Conservation (phyloP, 2,113 vertebrate genomes). For the Petromus typicus region DNA sequence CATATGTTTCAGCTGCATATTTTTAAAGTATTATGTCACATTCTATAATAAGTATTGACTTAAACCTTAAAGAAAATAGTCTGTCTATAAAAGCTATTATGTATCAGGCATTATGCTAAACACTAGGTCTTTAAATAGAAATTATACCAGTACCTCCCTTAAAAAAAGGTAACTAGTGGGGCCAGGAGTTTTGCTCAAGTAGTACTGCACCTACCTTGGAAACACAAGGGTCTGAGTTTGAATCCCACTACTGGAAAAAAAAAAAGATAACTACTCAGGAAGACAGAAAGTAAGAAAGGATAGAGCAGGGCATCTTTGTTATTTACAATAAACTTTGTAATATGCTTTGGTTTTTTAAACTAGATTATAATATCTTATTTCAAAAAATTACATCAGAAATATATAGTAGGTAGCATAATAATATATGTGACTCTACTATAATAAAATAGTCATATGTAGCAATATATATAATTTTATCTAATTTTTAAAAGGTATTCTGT, state of each 20-base stretch:
- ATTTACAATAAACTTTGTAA: background rate
- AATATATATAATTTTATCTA: slow-evolving; percentile 7
- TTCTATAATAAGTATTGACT: slow-evolving; percentile 68
- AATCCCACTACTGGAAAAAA: too few relatives aligned
- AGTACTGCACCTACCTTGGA: too few relatives aligned
- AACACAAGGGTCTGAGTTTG: too few relatives aligned
- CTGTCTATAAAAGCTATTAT: slow-evolving; percentile 2
- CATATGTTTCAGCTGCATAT: slow-evolving; percentile 32
- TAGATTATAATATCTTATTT: background rate
- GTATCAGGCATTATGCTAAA: background rate
- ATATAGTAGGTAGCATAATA: background rate
- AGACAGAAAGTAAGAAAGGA: background rate
- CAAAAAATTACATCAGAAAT: background rate
- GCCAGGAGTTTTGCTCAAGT: too few relatives aligned
- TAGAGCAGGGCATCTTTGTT: background rate
- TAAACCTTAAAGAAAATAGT: background rate
- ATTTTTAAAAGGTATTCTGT: background rate
- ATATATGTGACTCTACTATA: background rate
- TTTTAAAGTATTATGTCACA: slow-evolving; percentile 44
- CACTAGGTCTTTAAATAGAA: slow-evolving; percentile 11
- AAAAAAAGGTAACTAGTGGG: background rate
- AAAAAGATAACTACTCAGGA: background rate
- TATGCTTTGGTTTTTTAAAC: slow-evolving; percentile 2
- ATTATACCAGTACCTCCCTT: slow-evolving; percentile 20
- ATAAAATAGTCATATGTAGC: slow-evolving; percentile 24